Percentiles rank a stretch among this genome's conserved stretches.
Evolutionary conservation across 2,888 invertebrate species (phyloP).

Genomic region (Mesorhabditis spiculigera): DNA sequence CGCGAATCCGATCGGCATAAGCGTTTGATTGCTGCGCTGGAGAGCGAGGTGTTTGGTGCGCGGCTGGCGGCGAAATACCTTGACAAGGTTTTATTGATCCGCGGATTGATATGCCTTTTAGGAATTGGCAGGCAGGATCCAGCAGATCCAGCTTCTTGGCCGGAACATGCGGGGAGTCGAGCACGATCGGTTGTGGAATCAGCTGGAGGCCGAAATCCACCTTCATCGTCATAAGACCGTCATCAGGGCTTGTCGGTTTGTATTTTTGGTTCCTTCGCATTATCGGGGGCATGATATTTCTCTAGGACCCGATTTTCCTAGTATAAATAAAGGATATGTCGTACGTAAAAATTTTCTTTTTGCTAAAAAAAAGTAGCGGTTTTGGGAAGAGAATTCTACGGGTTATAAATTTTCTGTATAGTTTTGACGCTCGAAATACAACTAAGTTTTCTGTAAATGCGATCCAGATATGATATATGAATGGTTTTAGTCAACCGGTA

Average conservation of each 20-base stretch:
- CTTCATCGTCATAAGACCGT: slow-evolving; percentile 81
- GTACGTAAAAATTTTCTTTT: too few relatives aligned
- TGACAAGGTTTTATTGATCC: slow-evolving; percentile 73
- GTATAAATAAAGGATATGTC: too few relatives aligned
- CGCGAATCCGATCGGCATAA: slow-evolving; percentile 61
- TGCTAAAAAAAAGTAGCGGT: too few relatives aligned
- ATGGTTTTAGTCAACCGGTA: too few relatives aligned
- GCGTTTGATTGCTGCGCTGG: slow-evolving; percentile 71
- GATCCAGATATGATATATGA: too few relatives aligned
- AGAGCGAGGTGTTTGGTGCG: slow-evolving; percentile 80
- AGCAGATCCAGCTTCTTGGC: slow-evolving; percentile 78
- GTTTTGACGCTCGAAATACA: too few relatives aligned
- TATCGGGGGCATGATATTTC: too few relatives aligned
- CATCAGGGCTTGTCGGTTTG: slow-evolving; percentile 64
- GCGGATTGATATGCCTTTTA: slow-evolving; percentile 11
- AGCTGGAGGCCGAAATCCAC: slow-evolving; percentile 81
- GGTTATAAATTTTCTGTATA: too few relatives aligned
- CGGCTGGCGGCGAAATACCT: slow-evolving; percentile 80
- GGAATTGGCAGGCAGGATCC: slow-evolving; percentile 66
- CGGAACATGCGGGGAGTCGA: slow-evolving; percentile 77
- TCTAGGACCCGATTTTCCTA: too few relatives aligned
- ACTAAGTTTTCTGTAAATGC: too few relatives aligned
- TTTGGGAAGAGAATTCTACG: too few relatives aligned
- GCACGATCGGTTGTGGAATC: slow-evolving; percentile 76
- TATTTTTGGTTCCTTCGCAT: too few relatives aligned